Percentiles rank a stretch among this genome's conserved stretches.
These are phyloP conservation scores for Dendrolimus punctatus DNA, from an alignment of 1,140 invertebrate genomes.

Conservation along the genomic window DNA sequence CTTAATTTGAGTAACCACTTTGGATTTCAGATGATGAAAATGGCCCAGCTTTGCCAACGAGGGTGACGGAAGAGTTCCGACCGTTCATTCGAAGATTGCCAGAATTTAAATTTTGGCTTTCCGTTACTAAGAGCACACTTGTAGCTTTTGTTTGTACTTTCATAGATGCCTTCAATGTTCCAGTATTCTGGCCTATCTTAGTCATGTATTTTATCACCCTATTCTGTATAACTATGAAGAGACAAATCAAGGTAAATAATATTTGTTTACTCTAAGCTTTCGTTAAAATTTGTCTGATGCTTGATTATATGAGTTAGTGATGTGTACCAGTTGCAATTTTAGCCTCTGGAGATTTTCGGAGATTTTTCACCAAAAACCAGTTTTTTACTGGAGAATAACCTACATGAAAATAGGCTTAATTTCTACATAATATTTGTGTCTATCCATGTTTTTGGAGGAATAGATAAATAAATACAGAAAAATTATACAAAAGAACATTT, in stretches of 20 bases:
- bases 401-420: no score
- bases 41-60: conserved; percentile 94
- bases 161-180: conserved; percentile 98
- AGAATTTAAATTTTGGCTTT: conserved; percentile 99
- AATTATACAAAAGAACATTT: no score
- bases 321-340: no score
- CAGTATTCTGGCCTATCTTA: conserved; percentile 99
- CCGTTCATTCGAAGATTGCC: conserved; percentile 98
- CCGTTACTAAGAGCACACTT: conserved; percentile 95
- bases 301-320: no score
- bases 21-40: conserved; percentile 77
- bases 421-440: no score
- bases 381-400: no score
- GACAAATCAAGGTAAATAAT: conserved; percentile 94
- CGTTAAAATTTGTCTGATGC: neutral
- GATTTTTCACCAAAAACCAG: no score
- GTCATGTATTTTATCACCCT: conserved; percentile 99
- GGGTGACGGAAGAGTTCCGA: conserved; percentile 96
- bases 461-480: no score
- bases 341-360: no score
- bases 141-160: conserved; percentile 95
- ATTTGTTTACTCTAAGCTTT: conserved; percentile 8
- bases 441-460: no score
- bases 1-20: no score
- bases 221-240: conserved; percentile 99